A percentile compares a stretch with the other conserved stretches of the same genome.
Evolutionary conservation across 2,113 vertebrate species (phyloP).

Genomic region (Tetraodon nigroviridis): DNA sequence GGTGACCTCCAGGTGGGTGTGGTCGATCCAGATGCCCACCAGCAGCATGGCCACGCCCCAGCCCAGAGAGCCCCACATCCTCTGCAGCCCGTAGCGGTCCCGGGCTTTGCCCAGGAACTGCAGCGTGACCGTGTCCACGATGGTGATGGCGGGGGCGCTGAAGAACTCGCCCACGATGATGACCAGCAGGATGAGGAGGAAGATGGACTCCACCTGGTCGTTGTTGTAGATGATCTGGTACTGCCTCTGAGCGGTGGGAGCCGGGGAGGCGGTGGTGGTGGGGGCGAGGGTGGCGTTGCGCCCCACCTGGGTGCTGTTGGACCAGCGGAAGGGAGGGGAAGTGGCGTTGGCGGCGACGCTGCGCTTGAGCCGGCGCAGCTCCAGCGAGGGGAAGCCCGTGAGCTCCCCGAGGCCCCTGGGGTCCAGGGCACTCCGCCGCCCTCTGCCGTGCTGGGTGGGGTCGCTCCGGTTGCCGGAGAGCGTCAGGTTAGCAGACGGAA

Average conservation of each 20-base stretch:
- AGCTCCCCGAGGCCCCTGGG: neutral
- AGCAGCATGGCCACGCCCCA: conserved; percentile 96
- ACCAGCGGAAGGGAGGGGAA: fast-evolving
- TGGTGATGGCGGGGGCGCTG: conserved; percentile 93
- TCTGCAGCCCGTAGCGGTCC: conserved; percentile 92
- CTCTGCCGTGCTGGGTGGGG: conserved; percentile 28
- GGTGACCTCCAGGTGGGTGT: conserved; percentile 74
- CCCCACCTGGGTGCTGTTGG: conserved; percentile 9
- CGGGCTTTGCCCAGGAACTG: conserved; percentile 90
- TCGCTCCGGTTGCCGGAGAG: conserved; percentile 10
- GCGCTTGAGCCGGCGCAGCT: conserved; percentile 14
- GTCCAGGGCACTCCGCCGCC: conserved; percentile 12
- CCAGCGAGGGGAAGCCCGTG: neutral
- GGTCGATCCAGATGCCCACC: conserved; percentile 94
- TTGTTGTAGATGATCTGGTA: conserved; percentile 63
- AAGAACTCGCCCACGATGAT: conserved; percentile 97
- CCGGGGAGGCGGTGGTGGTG: conserved; percentile 17
- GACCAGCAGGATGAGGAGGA: conserved; percentile 90
- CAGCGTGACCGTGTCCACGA: conserved; percentile 94
- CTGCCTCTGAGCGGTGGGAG: conserved; percentile 36
- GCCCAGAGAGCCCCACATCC: conserved; percentile 98
- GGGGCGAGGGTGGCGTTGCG: conserved; percentile 24
- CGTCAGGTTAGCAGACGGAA: neutral
- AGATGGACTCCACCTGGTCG: conserved; percentile 88
- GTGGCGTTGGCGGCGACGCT: conserved; percentile 21